Base-by-base conservation (phyloP, 2,113 vertebrate species). In the Cyprinodon brontotheroides region DNA sequence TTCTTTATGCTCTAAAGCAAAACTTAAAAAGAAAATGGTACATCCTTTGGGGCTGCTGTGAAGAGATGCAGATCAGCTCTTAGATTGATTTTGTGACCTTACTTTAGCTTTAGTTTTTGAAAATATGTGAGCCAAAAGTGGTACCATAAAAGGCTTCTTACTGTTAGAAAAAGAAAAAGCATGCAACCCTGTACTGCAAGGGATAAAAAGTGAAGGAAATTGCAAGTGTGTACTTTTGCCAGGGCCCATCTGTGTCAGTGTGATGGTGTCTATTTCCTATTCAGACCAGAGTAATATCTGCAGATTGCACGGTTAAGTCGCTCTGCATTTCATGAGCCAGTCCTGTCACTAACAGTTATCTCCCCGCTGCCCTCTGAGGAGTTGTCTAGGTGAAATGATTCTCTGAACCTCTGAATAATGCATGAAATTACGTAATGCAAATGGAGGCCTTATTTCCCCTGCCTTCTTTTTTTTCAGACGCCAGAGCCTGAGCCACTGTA, bases 341-440 rank as follows among this genome's bases (percentile, higher is more conserved):
- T 63, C 75, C 90, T 87, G 91, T 90, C 89, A 89, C 87, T 87
- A 87, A 84, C 90, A 84, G 88, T 93, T 90, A 90, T 92, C 89
- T 90, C 83, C 85, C 78, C 79, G 57, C 83, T 73, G 87, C 79
- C 85, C 89, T 90, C 88, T 60, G 86, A 89, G 90, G 87, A 90
- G 80, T 79, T 87, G 89, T 88, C 83, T 73, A 74, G 86, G 86
- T 86, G 87, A 92, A 91, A 91, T 86, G 83, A 90, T 88, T 92
- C 88, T 89, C 81, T 12, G 4, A 78, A 85, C 61, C 83, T 75
- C 89, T 92, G 91, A 90, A 92, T 93, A 92, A 93, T 92, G 87
- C 89, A 93, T 93, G 89, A 92, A 92, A 93, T 92, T 91, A 92
- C 89, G 84, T 93, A 84, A 93, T 92, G 90, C 91, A 91, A 92